Conservation (phyloP, 2,888 invertebrate genomes). For the Caenorhabditis imperialis region DNA sequence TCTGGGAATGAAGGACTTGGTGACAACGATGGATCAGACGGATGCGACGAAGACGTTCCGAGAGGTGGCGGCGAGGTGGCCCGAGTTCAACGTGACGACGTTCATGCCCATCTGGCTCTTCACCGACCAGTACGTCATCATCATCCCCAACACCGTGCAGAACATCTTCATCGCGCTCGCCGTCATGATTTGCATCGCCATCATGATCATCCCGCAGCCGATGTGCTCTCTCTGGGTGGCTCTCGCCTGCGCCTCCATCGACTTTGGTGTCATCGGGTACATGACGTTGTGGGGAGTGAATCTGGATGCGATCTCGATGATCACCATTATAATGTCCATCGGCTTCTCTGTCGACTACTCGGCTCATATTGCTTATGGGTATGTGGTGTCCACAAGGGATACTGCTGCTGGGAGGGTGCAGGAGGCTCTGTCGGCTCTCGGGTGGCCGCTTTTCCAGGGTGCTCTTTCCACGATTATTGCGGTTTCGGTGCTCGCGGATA, state of each 20-base stretch:
- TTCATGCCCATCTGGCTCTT: constrained; percentile 78
- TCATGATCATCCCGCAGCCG: constrained; percentile 91
- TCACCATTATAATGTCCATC: constrained; percentile 91
- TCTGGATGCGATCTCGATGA: constrained; percentile 84
- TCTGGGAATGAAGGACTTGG: constrained; percentile 76
- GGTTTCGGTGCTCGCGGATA: constrained; percentile 87
- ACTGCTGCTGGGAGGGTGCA: constrained; percentile 81
- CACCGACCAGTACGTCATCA: constrained; percentile 78
- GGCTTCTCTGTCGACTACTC: constrained; percentile 96
- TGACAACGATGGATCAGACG: constrained; percentile 73
- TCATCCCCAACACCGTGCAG: constrained; percentile 78
- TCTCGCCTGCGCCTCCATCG: constrained; percentile 93
- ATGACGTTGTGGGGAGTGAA: constrained; percentile 97
- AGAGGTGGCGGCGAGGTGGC: constrained; percentile 68
- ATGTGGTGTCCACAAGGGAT: constrained; percentile 70
- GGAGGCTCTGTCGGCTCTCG: constrained; percentile 89
- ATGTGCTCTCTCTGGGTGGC: constrained; percentile 94
- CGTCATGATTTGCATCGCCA: constrained; percentile 93
- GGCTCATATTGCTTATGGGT: constrained; percentile 81
- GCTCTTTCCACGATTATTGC: constrained; percentile 92
- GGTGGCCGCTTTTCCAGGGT: constrained; percentile 87
- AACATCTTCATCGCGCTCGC: constrained; percentile 74
- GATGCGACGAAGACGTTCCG: constrained; percentile 74
- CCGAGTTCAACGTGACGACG: constrained; percentile 77
- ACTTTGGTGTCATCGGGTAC: constrained; percentile 92